These are phyloP conservation scores for Gandaritis pyraliata DNA, from an alignment of 2,888 invertebrate species.

Conservation along the genomic window DNA sequence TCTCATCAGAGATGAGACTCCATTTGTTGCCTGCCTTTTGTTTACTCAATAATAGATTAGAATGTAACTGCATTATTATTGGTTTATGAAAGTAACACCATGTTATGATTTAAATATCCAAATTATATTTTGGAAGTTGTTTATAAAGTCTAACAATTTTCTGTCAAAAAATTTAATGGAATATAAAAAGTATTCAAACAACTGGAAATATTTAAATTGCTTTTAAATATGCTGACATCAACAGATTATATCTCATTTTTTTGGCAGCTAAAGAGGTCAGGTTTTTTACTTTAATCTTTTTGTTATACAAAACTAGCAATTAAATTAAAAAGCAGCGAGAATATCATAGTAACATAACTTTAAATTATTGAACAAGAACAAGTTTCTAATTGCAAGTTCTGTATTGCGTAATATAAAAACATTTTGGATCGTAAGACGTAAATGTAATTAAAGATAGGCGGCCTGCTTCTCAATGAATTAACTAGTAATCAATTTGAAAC, in stretches of 20 bases:
- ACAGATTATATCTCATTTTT: too few species aligned
- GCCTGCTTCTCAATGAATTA: slow-evolving; percentile 70
- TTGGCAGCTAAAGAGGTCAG: too few species aligned
- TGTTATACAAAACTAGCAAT: too few species aligned
- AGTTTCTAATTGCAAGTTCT: slow-evolving; percentile 5
- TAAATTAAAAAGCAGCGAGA: too few species aligned
- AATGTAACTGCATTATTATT: slow-evolving; percentile 9
- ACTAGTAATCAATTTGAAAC: slow-evolving; percentile 73
- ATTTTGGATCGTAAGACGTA: slow-evolving; percentile 47
- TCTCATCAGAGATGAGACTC: slow-evolving; percentile 6
- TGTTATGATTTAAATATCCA: too few species aligned
- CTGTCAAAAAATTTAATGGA: too few species aligned
- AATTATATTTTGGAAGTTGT: too few species aligned
- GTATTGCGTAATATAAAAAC: slow-evolving; percentile 18
- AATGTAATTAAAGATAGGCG: slow-evolving; percentile 74
- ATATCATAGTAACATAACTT: not conserved
- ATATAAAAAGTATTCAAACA: too few species aligned
- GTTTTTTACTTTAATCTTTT: too few species aligned
- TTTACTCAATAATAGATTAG: slow-evolving; percentile 11
- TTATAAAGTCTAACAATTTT: too few species aligned
- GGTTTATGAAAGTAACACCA: not conserved
- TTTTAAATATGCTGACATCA: too few species aligned
- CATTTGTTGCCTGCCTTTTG: slow-evolving; percentile 16
- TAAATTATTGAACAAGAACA: not conserved
- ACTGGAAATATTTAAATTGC: too few species aligned